Percentiles rank a stretch among this genome's conserved stretches.
These are phyloP conservation scores for Orcinus orca DNA, from an alignment of 2,113 vertebrate species.

Conservation along the genomic window DNA sequence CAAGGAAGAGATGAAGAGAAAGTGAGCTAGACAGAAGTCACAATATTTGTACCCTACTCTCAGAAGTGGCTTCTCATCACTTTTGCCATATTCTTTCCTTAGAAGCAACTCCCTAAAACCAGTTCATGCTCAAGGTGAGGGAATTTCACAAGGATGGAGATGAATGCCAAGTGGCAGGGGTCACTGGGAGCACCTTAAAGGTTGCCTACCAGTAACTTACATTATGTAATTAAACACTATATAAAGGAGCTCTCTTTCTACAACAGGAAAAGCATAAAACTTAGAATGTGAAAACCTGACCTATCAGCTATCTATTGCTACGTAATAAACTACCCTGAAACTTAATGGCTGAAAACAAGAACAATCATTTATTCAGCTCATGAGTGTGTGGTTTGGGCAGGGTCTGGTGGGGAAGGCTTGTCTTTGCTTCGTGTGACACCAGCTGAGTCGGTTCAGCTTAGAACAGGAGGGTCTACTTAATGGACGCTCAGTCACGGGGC, in stretches of 20 bases:
- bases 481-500: neutral
- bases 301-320: neutral
- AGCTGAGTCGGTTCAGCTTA: neutral
- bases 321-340: neutral
- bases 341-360: neutral
- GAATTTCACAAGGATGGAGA: neutral
- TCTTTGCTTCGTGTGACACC: neutral
- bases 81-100: neutral
- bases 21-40: neutral
- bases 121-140: neutral
- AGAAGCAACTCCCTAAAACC: neutral
- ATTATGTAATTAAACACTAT: neutral
- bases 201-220: rapidly evolving
- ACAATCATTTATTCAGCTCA: neutral
- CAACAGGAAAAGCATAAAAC: neutral
- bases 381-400: neutral
- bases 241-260: neutral
- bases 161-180: neutral
- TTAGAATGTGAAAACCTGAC: neutral
- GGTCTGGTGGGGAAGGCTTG: neutral
- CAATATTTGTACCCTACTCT: neutral
- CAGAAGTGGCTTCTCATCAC: neutral
- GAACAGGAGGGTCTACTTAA: neutral
- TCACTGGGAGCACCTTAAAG: neutral
- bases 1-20: too few species aligned